phyloP scores from a whole-genome alignment of 1,140 invertebrate genomes.

The Heliothis subflexa region DNA sequence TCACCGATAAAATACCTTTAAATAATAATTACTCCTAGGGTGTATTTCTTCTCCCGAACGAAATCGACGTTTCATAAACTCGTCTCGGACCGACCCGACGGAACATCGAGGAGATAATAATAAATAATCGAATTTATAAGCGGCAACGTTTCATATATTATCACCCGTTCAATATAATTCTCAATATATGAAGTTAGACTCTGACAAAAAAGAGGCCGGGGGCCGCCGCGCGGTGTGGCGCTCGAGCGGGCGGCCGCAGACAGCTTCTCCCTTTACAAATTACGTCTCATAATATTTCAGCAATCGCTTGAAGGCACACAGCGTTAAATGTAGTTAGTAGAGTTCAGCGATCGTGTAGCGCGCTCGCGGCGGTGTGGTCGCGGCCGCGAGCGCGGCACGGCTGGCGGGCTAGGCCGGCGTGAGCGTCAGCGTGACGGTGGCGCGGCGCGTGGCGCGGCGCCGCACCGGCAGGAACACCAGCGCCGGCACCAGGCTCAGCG shows the following conservation, averaged over 20 bases:
- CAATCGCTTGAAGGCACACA: slow-evolving; percentile 86
- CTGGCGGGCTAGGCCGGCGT: slow-evolving; percentile 91
- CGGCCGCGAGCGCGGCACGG: slow-evolving; percentile 56
- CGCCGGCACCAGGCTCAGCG: slow-evolving; percentile 92
- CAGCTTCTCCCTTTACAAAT: slow-evolving; percentile 78
- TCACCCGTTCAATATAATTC: slow-evolving; percentile 85
- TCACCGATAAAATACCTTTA: slow-evolving; percentile 76
- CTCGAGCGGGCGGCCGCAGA: slow-evolving; percentile 71
- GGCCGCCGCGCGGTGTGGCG: slow-evolving; percentile 74
- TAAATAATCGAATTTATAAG: slow-evolving; percentile 84
- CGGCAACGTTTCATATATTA: slow-evolving; percentile 84
- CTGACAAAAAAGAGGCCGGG: slow-evolving; percentile 76
- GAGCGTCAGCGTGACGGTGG: slow-evolving; percentile 96
- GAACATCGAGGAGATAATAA: slow-evolving; percentile 82
- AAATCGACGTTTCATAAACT: slow-evolving; percentile 84
- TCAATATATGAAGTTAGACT: slow-evolving; percentile 86
- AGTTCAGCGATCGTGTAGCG: slow-evolving; percentile 74
- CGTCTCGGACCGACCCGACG: slow-evolving; percentile 84
- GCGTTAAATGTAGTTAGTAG: slow-evolving; percentile 84
- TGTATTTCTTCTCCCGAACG: slow-evolving; percentile 86
- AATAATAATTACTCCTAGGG: slow-evolving; percentile 84
- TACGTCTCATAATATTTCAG: slow-evolving; percentile 79
- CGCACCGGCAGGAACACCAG: slow-evolving; percentile 96
- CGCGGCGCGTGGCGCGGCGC: slow-evolving; percentile 91
- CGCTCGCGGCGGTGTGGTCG: slow-evolving; percentile 68